Percentiles rank a stretch among this genome's conserved stretches.
Evolutionary conservation across 2,113 vertebrate species (phyloP).

Genomic region (Passer montanus): DNA sequence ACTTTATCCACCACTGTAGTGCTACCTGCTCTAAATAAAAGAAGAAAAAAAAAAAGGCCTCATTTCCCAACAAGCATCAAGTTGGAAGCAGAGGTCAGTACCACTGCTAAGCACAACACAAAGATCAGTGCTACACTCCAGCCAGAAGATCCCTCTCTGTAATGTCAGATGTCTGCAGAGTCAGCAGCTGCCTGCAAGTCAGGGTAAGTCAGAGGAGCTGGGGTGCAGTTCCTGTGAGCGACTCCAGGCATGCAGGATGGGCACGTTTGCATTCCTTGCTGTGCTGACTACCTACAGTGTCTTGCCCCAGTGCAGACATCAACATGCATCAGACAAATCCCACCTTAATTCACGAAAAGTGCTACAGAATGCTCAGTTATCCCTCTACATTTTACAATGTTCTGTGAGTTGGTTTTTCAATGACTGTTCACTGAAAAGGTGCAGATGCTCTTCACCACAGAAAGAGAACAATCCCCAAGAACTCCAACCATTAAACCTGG

Average conservation of each 20-base stretch:
- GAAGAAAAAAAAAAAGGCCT: neutral
- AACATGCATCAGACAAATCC: neutral
- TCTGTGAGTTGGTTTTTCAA: neutral
- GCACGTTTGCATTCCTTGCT: neutral
- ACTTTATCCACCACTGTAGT: neutral
- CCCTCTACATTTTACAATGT: neutral
- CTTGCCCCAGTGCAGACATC: neutral
- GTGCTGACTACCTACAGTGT: neutral
- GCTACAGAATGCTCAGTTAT: neutral
- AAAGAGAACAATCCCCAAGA: neutral
- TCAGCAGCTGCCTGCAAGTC: neutral
- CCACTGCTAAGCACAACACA: neutral
- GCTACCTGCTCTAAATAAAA: constrained; percentile 4
- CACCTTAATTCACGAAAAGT: neutral
- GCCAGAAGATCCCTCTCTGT: neutral
- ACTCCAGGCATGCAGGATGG: neutral
- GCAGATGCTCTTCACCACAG: neutral
- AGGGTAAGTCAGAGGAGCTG: fast-evolving
- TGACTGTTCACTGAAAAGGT: neutral
- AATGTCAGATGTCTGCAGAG: neutral
- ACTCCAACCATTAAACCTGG: neutral
- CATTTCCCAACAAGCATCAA: neutral
- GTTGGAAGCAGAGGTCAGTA: constrained; percentile 1
- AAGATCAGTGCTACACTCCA: neutral
- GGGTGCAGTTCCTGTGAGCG: neutral